These are phyloP conservation scores for Chelon auratus DNA, from an alignment of 2,797 vertebrate genomes.

Conservation along the genomic window DNA sequence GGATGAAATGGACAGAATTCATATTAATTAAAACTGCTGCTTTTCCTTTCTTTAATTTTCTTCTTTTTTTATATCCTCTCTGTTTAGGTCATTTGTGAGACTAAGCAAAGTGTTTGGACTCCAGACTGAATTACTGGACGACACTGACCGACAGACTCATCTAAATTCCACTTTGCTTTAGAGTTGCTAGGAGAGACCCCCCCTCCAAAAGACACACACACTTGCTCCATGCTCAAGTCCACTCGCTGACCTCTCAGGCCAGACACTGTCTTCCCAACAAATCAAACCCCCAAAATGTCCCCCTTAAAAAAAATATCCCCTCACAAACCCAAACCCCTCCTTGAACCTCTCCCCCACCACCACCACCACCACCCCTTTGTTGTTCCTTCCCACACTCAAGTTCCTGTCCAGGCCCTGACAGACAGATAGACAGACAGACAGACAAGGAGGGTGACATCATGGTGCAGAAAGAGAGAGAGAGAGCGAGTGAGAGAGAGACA, in stretches of 20 bases:
- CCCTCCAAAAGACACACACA: conserved; percentile 16
- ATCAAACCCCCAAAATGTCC: conserved; percentile 9
- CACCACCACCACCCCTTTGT: conserved; percentile 13
- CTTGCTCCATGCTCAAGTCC: conserved; percentile 67
- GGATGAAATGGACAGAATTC: conserved; percentile 8
- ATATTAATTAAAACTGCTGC: conserved; percentile 30
- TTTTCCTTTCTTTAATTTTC: conserved; percentile 8
- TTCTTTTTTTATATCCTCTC: conserved; percentile 17
- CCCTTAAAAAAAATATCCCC: not conserved
- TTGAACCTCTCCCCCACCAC: conserved; percentile 43
- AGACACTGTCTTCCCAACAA: conserved; percentile 61
- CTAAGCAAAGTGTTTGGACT: conserved; percentile 25
- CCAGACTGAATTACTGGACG: conserved; percentile 48
- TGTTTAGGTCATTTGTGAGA: conserved; percentile 38
- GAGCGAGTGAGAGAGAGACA: conserved; percentile 32
- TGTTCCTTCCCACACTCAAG: conserved; percentile 78
- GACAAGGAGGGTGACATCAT: conserved; percentile 77
- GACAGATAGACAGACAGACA: conserved; percentile 56
- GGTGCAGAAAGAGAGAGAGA: conserved; percentile 20
- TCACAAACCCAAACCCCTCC: conserved; percentile 48
- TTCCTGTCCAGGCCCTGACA: conserved; percentile 77
- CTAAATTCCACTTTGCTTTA: conserved; percentile 75
- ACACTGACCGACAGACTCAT: conserved; percentile 74
- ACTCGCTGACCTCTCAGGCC: conserved; percentile 75
- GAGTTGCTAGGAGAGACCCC: conserved; percentile 73